Percentiles rank a stretch among this genome's conserved stretches.
Conservation (phyloP, 2,888 invertebrate species). For the Carterocephalus palaemon region DNA sequence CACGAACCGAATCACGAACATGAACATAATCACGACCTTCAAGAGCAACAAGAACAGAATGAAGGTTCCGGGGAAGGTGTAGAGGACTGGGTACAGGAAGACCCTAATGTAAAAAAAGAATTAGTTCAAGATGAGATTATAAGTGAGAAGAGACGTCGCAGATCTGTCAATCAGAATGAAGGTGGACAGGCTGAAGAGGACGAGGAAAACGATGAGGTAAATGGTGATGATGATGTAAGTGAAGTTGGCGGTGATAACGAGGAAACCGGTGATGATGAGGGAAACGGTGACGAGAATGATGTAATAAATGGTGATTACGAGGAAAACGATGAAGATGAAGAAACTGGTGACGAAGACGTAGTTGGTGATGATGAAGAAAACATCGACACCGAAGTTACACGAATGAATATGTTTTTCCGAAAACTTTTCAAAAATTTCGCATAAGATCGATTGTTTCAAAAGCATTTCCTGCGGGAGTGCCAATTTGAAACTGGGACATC, state of each 20-base stretch:
- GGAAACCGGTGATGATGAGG: slow-evolving; percentile 6
- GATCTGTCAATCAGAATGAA: slow-evolving; percentile 17
- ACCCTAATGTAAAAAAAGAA: slow-evolving; percentile 8
- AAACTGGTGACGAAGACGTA: slow-evolving; percentile 15
- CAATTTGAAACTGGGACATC: slow-evolving; percentile 41
- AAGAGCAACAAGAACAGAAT: slow-evolving; percentile 21
- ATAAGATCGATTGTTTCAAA: slow-evolving; percentile 42
- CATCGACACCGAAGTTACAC: slow-evolving; percentile 29
- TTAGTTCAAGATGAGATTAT: not conserved
- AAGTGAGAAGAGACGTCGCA: not conserved
- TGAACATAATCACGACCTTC: slow-evolving; percentile 5
- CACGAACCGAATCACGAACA: not conserved
- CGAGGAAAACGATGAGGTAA: slow-evolving; percentile 17
- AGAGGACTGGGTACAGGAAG: slow-evolving; percentile 26
- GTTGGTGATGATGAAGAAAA: slow-evolving; percentile 26
- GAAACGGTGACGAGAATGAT: slow-evolving; percentile 2
- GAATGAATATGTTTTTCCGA: slow-evolving; percentile 42
- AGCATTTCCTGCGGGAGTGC: slow-evolving; percentile 48
- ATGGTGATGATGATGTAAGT: slow-evolving; percentile 26
- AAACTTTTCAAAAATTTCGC: slow-evolving; percentile 45
- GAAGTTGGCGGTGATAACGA: slow-evolving; percentile 24
- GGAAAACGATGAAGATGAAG: slow-evolving; percentile 20
- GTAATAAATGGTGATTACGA: slow-evolving; percentile 16
- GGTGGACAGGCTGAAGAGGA: slow-evolving; percentile 27
- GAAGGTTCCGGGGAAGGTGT: slow-evolving; percentile 38